phyloP scores from a whole-genome alignment of 2,113 vertebrate genomes.

The Daubentonia madagascariensis region DNA sequence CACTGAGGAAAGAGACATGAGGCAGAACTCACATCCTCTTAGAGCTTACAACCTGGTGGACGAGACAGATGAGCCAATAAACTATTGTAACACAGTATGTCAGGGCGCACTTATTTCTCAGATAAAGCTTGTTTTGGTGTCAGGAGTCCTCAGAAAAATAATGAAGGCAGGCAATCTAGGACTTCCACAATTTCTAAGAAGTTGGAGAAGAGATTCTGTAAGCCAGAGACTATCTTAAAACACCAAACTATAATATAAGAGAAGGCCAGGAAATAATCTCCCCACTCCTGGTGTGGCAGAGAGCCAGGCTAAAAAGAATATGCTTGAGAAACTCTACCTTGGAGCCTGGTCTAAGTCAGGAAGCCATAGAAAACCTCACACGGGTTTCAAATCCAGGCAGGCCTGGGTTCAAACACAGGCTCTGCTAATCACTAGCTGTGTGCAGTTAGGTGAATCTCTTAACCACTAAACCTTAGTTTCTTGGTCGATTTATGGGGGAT shows the following conservation, averaged over 20 bases:
- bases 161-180: background rate
- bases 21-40: background rate
- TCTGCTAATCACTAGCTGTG: background rate
- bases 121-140: background rate
- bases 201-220: background rate
- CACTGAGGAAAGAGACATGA: conserved; percentile 31
- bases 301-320: background rate
- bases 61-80: conserved; percentile 44
- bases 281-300: background rate
- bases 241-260: background rate
- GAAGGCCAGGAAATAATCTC: background rate
- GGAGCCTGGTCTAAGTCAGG: background rate
- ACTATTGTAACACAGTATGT: background rate
- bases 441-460: background rate
- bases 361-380: background rate
- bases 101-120: background rate
- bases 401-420: background rate
- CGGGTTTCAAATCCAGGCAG: background rate
- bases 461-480: background rate
- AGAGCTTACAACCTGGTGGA: background rate
- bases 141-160: conserved; percentile 20
- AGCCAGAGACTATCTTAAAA: background rate
- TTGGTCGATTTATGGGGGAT: background rate
- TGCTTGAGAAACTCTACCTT: background rate
- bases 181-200: background rate